Evolutionary conservation across 2,113 vertebrate genomes (phyloP).

Genomic region (Pelodiscus sinensis): DNA sequence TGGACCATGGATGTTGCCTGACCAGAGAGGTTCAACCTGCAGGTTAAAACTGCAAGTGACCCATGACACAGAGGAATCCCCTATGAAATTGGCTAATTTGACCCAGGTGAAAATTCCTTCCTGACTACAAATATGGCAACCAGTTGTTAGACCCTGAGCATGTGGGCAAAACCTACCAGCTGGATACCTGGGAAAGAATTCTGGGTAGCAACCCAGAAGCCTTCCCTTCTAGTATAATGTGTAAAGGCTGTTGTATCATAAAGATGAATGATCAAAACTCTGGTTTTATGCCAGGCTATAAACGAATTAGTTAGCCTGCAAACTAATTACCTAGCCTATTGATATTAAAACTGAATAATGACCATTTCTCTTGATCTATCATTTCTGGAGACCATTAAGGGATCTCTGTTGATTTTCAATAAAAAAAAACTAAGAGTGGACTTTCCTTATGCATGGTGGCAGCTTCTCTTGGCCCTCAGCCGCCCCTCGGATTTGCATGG

Average conservation of each 20-base stretch:
- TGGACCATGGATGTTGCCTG: too few species aligned
- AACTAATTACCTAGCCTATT: neutral
- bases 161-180: neutral
- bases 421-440: neutral
- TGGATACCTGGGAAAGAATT: neutral
- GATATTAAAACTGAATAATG: fast-evolving
- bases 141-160: neutral
- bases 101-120: neutral
- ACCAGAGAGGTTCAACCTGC: too few species aligned
- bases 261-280: neutral
- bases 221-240: neutral
- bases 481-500: neutral
- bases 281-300: neutral
- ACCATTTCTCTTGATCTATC: fast-evolving
- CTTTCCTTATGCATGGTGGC: neutral
- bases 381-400: neutral
- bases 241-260: neutral
- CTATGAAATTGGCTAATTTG: neutral
- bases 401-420: neutral
- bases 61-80: neutral
- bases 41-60: too few species aligned
- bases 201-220: neutral
- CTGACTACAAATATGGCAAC: neutral
- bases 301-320: neutral
- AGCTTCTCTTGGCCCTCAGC: neutral